Conservation (phyloP, 2,797 vertebrate genomes). For the Philypnodon macrostomus region DNA sequence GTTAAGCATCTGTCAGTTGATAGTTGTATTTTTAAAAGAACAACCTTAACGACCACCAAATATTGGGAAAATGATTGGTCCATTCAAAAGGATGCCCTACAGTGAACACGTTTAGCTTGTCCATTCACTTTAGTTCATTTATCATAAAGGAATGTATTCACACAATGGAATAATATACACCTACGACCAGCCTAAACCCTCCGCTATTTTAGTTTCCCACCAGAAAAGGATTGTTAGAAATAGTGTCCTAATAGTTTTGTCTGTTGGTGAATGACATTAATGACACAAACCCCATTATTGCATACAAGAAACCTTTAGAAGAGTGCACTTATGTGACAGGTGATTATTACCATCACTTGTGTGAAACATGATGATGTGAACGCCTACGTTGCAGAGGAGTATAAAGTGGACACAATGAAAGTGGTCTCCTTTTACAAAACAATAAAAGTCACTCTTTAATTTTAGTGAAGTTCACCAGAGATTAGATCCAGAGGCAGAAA, state of each 20-base stretch:
- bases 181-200: conserved; percentile 44
- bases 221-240: conserved; percentile 66
- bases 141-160: conserved; percentile 38
- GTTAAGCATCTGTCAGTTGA: too few relatives aligned
- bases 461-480: conserved; percentile 37
- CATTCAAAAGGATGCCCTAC: too few relatives aligned
- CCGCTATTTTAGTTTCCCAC: conserved; percentile 39
- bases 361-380: too few relatives aligned
- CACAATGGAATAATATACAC: conserved; percentile 44
- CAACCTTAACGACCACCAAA: too few relatives aligned
- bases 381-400: conserved; percentile 16
- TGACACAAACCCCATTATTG: conserved; percentile 46
- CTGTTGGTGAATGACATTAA: conserved; percentile 56
- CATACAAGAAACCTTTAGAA: conserved; percentile 47
- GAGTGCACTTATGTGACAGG: conserved; percentile 50
- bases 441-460: conserved; percentile 34
- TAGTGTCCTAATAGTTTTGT: conserved; percentile 53
- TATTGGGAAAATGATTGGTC: too few relatives aligned
- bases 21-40: too few relatives aligned
- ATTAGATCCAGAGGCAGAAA: conserved; percentile 41
- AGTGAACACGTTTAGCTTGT: conserved; percentile 9
- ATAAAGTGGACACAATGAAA: conserved; percentile 16
- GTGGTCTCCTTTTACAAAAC: conserved; percentile 10
- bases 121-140: conserved; percentile 44
- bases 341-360: too few relatives aligned